Evolutionary conservation across 2,888 invertebrate species (phyloP), one percentile per base, ranked within the genome.

Genomic region (Camponotus fellah): DNA sequence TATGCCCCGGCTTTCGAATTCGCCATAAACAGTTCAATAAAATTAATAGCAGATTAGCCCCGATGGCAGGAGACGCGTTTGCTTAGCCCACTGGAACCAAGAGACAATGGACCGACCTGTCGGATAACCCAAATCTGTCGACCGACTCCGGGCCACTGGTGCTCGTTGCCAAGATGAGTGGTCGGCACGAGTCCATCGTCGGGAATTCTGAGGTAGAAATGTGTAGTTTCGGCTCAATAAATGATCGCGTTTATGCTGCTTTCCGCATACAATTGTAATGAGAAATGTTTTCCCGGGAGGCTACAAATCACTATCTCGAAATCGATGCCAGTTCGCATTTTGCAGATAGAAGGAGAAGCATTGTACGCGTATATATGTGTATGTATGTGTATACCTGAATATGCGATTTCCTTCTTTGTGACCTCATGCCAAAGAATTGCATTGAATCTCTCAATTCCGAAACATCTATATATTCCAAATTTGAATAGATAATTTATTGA

Each of bases 81-180:
- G 62, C 74, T 80, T 56, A 77, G 75, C 66, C 66, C 21, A 56
- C 26, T 34, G 58, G 58, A 53, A 77, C 72, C 37, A 32, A 58
- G 46, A 66, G 58, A 86, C 86, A 86, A 86, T 86, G 84, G 86
- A 86, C 86, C 82, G 86, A 86, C 82, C 79, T 82, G 76, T 84
- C 81, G 84, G 81, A 86, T 86, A 86, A 86, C 84, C 86, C 82
- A 82, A 84, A 86, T 85, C 86, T 84, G 86, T 82, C 86, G 72
- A 43, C 34, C 26, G 46, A 32, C 62, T 79, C 64, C n/a, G 53
- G 69, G 53, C n/a, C 46, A 56, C 68, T 37, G 64, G 79, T 77
- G 82, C 53, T 60, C 84, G 80, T 74, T 84, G 85, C 60, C 77
- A 85, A 82, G 82, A 85, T 71, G 76, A 81, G 84, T 83, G 71